phyloP scores from a whole-genome alignment of 2,888 invertebrate genomes.

The Brachyptera risi region DNA sequence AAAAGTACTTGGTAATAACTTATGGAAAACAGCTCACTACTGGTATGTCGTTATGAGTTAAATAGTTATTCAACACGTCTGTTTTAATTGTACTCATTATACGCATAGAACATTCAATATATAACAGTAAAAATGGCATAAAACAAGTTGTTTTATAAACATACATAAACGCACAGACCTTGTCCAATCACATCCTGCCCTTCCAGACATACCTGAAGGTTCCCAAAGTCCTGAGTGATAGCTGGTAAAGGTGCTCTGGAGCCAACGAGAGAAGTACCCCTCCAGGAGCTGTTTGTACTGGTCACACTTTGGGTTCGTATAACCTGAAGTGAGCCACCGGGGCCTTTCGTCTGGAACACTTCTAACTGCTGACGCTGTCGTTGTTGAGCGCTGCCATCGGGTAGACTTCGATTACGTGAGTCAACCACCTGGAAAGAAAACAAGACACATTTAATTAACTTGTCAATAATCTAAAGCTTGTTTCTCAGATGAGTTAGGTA shows the following conservation, averaged over 20 bases:
- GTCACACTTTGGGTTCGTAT: constrained; percentile 56
- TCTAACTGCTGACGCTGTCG: constrained; percentile 55
- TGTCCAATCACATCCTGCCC: too few species aligned
- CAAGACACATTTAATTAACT: neutral
- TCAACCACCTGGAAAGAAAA: constrained; percentile 49
- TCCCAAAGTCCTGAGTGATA: constrained; percentile 26
- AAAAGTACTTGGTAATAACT: too few species aligned
- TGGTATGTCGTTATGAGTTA: too few species aligned
- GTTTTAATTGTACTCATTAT: too few species aligned
- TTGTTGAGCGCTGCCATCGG: constrained; percentile 51
- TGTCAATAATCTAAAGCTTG: too few species aligned
- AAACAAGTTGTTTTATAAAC: too few species aligned
- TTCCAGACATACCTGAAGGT: constrained; percentile 28
- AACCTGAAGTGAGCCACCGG: constrained; percentile 65
- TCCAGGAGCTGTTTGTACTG: constrained; percentile 22
- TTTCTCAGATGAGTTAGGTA: too few species aligned
- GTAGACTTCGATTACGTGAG: constrained; percentile 50
- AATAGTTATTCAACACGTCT: too few species aligned
- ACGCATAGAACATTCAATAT: too few species aligned
- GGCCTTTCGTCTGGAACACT: constrained; percentile 61
- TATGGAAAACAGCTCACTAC: too few species aligned
- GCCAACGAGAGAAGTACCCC: neutral
- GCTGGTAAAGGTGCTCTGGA: neutral
- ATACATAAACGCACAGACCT: too few species aligned
- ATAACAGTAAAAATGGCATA: too few species aligned